These are phyloP conservation scores for Mycteria americana DNA, from an alignment of 2,797 vertebrate species.

Conservation along the genomic window DNA sequence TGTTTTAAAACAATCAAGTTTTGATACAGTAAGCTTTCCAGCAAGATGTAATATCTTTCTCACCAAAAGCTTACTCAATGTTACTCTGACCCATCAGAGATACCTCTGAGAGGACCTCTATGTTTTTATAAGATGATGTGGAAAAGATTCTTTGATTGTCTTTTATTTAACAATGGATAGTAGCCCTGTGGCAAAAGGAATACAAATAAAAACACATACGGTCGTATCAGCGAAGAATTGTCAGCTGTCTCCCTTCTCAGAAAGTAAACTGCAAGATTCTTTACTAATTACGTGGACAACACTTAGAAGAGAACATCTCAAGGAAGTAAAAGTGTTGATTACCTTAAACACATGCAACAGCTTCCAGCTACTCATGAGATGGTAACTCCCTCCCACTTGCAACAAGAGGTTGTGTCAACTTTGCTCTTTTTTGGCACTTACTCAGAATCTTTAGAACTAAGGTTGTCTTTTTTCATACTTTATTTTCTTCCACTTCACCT, in stretches of 20 bases:
- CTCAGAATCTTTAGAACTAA: neutral
- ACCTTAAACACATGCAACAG: neutral
- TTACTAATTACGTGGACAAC: neutral
- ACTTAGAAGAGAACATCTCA: neutral
- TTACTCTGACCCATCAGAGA: neutral
- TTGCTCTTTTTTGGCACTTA: neutral
- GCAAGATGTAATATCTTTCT: neutral
- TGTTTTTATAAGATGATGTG: neutral
- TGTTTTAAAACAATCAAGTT: neutral
- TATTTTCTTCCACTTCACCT: neutral
- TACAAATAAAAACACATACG: neutral
- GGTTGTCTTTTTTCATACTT: neutral
- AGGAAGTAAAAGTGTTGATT: neutral
- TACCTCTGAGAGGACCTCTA: neutral
- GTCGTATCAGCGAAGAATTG: neutral
- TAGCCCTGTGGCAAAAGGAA: neutral
- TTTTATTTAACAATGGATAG: neutral
- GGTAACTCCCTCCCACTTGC: neutral
- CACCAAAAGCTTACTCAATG: neutral
- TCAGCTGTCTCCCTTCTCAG: neutral
- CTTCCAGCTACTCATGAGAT: neutral
- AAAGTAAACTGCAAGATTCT: neutral
- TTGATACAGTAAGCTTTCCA: neutral
- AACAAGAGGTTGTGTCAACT: neutral
- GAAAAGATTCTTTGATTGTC: neutral